phyloP scores from a whole-genome alignment of 1,140 invertebrate species.

The Metaphire vulgaris region DNA sequence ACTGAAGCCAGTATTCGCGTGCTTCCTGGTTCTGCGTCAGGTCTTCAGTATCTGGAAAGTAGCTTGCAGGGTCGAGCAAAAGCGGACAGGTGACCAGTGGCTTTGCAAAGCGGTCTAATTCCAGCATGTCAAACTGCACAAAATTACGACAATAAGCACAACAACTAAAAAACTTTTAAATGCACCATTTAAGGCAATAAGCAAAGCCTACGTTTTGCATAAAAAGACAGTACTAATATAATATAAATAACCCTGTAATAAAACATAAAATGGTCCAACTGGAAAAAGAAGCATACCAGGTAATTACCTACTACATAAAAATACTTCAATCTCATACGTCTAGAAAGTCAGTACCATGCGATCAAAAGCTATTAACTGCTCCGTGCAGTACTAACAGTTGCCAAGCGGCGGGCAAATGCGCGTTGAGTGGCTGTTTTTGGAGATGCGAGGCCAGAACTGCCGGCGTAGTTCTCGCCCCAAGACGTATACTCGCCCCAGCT shows the following conservation, averaged over 20 bases:
- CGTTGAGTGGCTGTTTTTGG: constrained; percentile 33
- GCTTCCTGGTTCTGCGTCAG: constrained; percentile 76
- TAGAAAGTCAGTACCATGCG: too few relatives aligned
- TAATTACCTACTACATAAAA: too few relatives aligned
- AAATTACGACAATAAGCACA: too few relatives aligned
- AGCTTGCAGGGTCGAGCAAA: constrained; percentile 59
- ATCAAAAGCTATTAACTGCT: too few relatives aligned
- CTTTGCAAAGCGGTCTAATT: constrained; percentile 63
- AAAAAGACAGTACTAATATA: too few relatives aligned
- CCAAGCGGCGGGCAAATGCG: background rate
- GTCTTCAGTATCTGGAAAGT: constrained; percentile 83
- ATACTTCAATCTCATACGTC: too few relatives aligned
- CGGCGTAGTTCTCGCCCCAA: constrained; percentile 71
- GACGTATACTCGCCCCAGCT: constrained; percentile 43
- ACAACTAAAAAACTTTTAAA: too few relatives aligned
- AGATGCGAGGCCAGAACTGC: constrained; percentile 62
- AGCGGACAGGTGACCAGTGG: constrained; percentile 59
- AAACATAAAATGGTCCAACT: too few relatives aligned
- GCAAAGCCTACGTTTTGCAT: too few relatives aligned
- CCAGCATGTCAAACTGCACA: constrained; percentile 59
- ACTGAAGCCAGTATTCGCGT: constrained; percentile 83
- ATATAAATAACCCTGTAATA: too few relatives aligned
- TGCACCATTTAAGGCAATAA: too few relatives aligned
- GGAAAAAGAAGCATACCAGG: too few relatives aligned
- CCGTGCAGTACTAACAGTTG: background rate